Conservation (phyloP, 2,797 vertebrate genomes). For the Lagorchestes hirsutus region DNA sequence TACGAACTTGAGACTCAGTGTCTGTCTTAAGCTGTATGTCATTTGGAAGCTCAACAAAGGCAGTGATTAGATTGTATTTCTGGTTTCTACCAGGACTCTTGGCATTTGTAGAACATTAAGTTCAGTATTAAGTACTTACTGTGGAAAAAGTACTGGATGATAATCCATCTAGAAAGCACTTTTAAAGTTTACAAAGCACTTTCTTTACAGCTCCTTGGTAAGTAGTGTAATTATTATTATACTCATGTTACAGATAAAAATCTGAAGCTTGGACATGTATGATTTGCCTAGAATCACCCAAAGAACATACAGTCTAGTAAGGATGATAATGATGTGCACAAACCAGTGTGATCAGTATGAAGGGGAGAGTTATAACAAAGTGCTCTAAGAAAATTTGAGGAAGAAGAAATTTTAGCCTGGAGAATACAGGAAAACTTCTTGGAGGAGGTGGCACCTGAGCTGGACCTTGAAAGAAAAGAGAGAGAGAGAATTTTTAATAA, state of each 20-base stretch:
- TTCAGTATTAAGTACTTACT: constrained; percentile 29
- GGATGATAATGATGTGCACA: neutral
- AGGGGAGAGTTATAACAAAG: neutral
- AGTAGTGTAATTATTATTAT: neutral
- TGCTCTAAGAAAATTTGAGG: neutral
- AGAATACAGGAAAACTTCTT: neutral
- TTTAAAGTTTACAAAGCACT: constrained; percentile 32
- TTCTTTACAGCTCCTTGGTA: neutral
- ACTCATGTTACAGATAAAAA: constrained; percentile 2
- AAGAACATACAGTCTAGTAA: constrained; percentile 2
- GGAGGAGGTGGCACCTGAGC: neutral
- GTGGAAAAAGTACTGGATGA: constrained; percentile 18
- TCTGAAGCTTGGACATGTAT: constrained; percentile 26
- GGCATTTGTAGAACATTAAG: neutral
- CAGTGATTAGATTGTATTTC: neutral
- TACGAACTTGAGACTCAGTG: neutral
- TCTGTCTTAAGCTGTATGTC: neutral
- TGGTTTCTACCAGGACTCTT: neutral
- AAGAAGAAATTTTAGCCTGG: neutral
- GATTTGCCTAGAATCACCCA: neutral
- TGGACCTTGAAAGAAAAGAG: neutral
- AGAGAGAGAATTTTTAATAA: neutral
- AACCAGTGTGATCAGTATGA: too few relatives aligned
- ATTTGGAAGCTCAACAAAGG: neutral
- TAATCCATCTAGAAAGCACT: neutral